Evolutionary conservation across 2,888 invertebrate genomes (phyloP).

Genomic region (Cataglyphis livida): DNA sequence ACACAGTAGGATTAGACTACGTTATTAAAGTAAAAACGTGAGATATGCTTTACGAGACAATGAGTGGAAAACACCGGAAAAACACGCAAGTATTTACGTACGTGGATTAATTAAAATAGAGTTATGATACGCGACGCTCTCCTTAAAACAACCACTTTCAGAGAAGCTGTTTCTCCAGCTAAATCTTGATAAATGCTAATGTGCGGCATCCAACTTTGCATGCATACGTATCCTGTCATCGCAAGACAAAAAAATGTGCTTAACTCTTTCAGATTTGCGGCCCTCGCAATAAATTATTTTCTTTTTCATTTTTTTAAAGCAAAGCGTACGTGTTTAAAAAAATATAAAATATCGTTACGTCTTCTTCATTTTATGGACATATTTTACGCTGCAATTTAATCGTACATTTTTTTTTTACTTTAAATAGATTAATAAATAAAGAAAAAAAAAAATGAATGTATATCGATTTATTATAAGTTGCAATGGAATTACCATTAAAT

Average conservation of each 20-base stretch:
- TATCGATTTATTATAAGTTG: not conserved
- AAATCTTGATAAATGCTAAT: conserved; percentile 39
- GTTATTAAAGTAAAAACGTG: conserved; percentile 16
- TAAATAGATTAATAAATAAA: not conserved
- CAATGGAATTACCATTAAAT: not conserved
- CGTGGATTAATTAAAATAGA: conserved; percentile 51
- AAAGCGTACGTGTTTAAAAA: not conserved
- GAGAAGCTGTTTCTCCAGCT: conserved; percentile 10
- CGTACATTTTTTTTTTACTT: not conserved
- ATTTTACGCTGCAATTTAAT: not conserved
- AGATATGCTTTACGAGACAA: conserved; percentile 5
- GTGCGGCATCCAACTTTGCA: not conserved
- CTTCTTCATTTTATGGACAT: no score
- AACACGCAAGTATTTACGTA: conserved; percentile 16
- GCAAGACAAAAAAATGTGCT: not conserved
- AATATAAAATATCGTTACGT: not conserved
- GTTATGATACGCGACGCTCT: conserved; percentile 31
- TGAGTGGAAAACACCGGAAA: conserved; percentile 9
- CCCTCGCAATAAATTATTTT: not conserved
- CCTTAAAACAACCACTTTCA: conserved; percentile 36
- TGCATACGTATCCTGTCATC: not conserved
- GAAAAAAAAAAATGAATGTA: not conserved
- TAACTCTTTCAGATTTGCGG: not conserved
- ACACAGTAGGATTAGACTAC: not conserved
- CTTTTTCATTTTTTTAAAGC: not conserved